phyloP scores from a whole-genome alignment of 2,113 vertebrate genomes.

The Indri indri region DNA sequence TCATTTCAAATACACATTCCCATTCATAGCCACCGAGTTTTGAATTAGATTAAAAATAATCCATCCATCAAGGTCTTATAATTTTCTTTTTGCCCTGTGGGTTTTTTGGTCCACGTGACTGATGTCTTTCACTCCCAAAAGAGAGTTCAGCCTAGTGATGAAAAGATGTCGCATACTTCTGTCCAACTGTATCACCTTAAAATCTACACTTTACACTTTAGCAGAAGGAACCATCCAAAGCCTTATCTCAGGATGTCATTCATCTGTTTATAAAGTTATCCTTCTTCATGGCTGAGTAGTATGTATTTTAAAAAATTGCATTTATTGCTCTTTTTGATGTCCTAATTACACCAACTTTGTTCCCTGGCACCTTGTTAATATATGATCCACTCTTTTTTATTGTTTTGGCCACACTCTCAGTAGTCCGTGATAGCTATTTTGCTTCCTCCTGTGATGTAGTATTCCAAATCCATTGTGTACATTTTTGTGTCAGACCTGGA shows the following conservation, averaged over 20 bases:
- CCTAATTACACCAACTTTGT: too few relatives aligned
- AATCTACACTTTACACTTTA: neutral
- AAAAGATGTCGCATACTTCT: neutral
- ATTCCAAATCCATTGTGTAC: too few relatives aligned
- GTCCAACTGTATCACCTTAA: neutral
- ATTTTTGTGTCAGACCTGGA: neutral
- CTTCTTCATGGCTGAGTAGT: too few relatives aligned
- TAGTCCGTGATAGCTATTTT: too few relatives aligned
- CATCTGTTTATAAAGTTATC: neutral
- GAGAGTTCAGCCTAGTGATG: accelerated
- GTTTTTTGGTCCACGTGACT: neutral
- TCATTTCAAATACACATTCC: neutral
- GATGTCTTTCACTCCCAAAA: neutral
- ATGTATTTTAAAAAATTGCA: too few relatives aligned
- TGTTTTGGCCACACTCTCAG: too few relatives aligned
- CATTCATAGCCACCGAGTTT: too few relatives aligned
- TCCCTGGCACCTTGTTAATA: too few relatives aligned
- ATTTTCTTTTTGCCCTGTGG: neutral
- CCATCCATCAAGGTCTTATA: too few relatives aligned
- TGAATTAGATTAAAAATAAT: neutral
- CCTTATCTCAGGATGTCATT: neutral
- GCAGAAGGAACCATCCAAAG: neutral
- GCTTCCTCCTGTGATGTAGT: too few relatives aligned
- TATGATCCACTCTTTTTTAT: too few relatives aligned
- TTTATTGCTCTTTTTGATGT: too few relatives aligned